Conservation (phyloP, 2,888 invertebrate genomes). For the Horisme vitalbata region DNA sequence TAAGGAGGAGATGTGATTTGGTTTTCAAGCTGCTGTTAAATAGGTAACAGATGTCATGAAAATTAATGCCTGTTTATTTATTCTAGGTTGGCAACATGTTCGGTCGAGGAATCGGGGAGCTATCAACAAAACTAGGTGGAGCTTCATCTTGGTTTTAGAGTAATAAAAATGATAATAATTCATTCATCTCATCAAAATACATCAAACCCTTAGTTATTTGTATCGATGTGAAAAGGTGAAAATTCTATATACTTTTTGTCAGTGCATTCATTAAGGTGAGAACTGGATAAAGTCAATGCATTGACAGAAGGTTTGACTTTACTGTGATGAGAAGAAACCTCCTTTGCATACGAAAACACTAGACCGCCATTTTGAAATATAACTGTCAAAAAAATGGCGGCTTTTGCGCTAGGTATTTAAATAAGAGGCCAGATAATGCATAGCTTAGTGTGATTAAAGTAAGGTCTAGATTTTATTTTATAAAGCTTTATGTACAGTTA, state of each 20-base stretch:
- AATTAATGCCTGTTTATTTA: constrained; percentile 21
- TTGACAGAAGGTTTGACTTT: constrained; percentile 52
- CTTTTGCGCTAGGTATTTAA: constrained; percentile 50
- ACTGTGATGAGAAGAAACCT: constrained; percentile 66
- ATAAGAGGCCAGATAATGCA: constrained; percentile 64
- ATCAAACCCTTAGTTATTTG: constrained; percentile 52
- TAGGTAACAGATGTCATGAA: too few relatives aligned
- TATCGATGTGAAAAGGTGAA: constrained; percentile 56
- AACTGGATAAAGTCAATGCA: constrained; percentile 36
- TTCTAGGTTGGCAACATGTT: constrained; percentile 92
- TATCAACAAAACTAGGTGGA: constrained; percentile 94
- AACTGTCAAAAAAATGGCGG: constrained; percentile 54
- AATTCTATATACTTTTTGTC: constrained; percentile 49
- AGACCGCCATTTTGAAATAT: constrained; percentile 57
- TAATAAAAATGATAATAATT: constrained; percentile 42
- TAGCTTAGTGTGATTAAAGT: constrained; percentile 76
- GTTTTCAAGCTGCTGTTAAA: too few relatives aligned
- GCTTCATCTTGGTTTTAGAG: constrained; percentile 92
- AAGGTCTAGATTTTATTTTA: constrained; percentile 77
- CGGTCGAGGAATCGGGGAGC: constrained; percentile 94
- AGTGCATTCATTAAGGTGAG: constrained; percentile 37
- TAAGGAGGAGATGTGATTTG: too few relatives aligned
- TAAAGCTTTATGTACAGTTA: constrained; percentile 80
- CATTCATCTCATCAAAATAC: constrained; percentile 34
- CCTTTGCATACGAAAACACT: constrained; percentile 50